A percentile compares a stretch with the other conserved stretches of the same genome.
Conservation (phyloP, 2,113 vertebrate species). For the Sapajus apella region DNA sequence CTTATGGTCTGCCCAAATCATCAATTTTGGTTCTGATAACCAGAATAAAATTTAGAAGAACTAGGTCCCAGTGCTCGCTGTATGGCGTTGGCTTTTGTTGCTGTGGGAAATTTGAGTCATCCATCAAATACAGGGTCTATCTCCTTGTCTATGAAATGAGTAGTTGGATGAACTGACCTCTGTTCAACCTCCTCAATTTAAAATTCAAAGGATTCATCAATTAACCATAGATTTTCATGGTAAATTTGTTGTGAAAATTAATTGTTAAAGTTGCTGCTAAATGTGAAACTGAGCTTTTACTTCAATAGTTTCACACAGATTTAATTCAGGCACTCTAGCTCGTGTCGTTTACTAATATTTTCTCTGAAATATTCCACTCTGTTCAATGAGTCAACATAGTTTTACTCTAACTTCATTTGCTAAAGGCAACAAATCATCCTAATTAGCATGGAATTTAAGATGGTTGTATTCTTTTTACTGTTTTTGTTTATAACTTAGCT, state of each 20-base stretch:
- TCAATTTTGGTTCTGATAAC: neutral
- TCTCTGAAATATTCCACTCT: constrained; percentile 9
- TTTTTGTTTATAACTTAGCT: constrained; percentile 73
- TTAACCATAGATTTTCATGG: neutral
- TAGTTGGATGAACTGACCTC: neutral
- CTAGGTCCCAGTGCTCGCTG: neutral
- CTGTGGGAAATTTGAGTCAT: neutral
- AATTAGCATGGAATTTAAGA: constrained; percentile 77
- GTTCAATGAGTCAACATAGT: constrained; percentile 33
- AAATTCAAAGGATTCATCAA: neutral
- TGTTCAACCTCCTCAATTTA: neutral
- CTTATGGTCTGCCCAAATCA: neutral
- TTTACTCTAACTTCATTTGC: constrained; percentile 62
- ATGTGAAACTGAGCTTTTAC: neutral
- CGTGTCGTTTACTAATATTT: constrained; percentile 40
- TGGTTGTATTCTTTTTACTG: constrained; percentile 74
- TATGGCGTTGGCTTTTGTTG: neutral
- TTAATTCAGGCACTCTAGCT: neutral
- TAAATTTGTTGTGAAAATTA: constrained; percentile 1
- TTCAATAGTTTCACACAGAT: constrained; percentile 12
- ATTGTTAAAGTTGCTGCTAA: neutral
- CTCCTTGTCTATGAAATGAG: neutral
- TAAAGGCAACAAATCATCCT: constrained; percentile 65
- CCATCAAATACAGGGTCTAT: neutral
- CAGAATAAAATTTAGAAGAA: neutral